Evolutionary conservation across 2,113 vertebrate species (phyloP).

Genomic region (Picathartes gymnocephalus): DNA sequence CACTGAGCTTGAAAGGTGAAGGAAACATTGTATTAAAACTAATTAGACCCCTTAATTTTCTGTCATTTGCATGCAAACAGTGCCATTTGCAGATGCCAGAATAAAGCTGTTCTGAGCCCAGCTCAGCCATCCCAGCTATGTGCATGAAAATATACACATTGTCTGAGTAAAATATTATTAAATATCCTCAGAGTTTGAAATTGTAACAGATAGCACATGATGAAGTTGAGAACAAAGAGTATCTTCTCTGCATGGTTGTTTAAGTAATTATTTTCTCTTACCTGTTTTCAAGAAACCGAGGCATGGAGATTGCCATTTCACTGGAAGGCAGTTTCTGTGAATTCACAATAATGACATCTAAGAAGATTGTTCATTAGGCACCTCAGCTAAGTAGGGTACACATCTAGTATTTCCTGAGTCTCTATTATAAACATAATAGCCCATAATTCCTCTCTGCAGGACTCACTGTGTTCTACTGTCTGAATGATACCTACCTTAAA

Average conservation of each 20-base stretch:
- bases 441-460: not conserved
- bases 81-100: not conserved
- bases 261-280: not conserved
- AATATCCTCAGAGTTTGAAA: not conserved
- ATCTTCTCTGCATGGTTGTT: not conserved
- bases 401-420: conserved; percentile 34
- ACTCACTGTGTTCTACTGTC: not conserved
- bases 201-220: not conserved
- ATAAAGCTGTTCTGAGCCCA: not conserved
- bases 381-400: not conserved
- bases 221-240: not conserved
- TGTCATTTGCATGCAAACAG: not conserved
- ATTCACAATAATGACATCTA: not conserved
- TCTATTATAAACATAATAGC: conserved; percentile 17
- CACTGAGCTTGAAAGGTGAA: not conserved
- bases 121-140: not conserved
- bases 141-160: not conserved
- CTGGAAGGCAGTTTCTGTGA: conserved; percentile 28
- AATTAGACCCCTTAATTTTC: not conserved
- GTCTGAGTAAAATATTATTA: not conserved
- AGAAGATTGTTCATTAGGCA: not conserved
- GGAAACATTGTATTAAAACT: not conserved
- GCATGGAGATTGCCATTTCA: not conserved
- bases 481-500: conserved; percentile 36
- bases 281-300: not conserved